Evolutionary conservation across 2,888 invertebrate genomes (phyloP).

Genomic region (Abscondita cerata): DNA sequence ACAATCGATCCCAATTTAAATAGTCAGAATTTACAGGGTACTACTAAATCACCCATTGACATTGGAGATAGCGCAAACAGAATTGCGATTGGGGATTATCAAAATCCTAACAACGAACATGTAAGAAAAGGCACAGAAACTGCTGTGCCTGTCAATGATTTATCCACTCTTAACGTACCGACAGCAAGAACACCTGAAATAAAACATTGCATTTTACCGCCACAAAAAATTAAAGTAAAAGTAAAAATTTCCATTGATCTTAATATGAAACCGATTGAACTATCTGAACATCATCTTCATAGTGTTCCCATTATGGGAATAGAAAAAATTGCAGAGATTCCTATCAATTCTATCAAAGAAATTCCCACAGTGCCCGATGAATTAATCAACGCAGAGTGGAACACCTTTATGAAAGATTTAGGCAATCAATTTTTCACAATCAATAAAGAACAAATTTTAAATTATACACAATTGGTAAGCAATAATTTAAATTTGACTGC

Average conservation of each 20-base stretch:
- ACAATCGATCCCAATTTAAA: no score
- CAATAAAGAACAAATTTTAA: neutral
- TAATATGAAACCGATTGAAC: neutral
- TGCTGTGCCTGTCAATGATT: neutral
- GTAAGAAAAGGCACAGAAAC: neutral
- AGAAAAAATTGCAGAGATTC: conserved; percentile 13
- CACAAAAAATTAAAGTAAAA: neutral
- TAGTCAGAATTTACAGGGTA: no score
- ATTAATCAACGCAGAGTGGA: conserved; percentile 9
- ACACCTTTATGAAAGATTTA: conserved; percentile 15
- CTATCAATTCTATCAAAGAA: neutral
- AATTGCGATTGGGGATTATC: neutral
- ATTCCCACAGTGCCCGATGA: neutral
- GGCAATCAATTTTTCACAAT: conserved; percentile 11
- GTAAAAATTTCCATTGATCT: conserved; percentile 1
- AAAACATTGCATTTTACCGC: neutral
- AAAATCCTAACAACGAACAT: neutral
- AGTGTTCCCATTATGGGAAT: conserved; percentile 13
- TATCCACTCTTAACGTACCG: neutral
- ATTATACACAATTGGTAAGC: neutral
- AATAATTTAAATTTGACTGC: neutral
- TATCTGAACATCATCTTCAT: neutral
- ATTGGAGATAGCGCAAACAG: neutral
- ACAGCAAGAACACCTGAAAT: neutral
- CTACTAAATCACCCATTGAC: no score